Percentiles rank a stretch among this genome's conserved stretches.
Evolutionary conservation across 2,113 vertebrate genomes (phyloP).

Genomic region (Anthoscopus minutus): DNA sequence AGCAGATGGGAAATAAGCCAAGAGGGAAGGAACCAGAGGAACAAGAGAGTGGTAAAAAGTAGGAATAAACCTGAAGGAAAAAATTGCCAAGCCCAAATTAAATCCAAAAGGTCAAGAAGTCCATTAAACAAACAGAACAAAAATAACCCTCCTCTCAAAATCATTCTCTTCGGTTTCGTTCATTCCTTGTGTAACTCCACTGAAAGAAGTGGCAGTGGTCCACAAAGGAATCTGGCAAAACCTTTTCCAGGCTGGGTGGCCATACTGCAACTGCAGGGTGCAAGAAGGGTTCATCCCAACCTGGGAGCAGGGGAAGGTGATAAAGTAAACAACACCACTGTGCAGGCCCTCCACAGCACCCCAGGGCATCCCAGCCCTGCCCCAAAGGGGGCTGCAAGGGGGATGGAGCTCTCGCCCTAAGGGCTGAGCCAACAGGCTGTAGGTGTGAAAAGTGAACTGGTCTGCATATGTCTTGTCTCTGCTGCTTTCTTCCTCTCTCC

Average conservation of each 20-base stretch:
- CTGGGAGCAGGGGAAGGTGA: background rate
- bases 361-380: accelerated
- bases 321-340: background rate
- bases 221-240: background rate
- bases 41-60: background rate
- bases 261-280: background rate
- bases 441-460: background rate
- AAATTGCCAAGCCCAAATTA: background rate
- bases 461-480: background rate
- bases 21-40: background rate
- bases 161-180: background rate
- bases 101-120: background rate
- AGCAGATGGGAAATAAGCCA: background rate
- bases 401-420: accelerated
- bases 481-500: background rate
- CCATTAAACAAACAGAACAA: background rate
- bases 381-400: background rate
- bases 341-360: background rate
- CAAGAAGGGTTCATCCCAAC: background rate
- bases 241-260: background rate
- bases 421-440: background rate
- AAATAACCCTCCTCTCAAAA: background rate
- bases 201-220: background rate
- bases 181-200: background rate
- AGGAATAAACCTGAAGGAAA: background rate